Evolutionary conservation across 2,113 vertebrate genomes (phyloP).

Genomic region (Hippocampus mohnikei): DNA sequence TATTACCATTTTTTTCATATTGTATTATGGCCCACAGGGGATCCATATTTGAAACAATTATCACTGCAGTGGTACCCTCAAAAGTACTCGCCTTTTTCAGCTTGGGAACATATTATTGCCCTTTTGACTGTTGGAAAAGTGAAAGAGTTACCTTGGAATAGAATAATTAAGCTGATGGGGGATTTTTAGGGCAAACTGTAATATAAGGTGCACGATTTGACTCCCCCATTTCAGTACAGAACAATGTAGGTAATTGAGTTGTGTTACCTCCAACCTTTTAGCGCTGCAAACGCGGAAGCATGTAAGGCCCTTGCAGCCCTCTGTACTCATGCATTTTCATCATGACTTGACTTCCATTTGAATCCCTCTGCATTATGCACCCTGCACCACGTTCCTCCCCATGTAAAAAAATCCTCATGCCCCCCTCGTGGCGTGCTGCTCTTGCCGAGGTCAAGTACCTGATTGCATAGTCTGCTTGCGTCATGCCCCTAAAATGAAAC

Average conservation of each 20-base stretch:
- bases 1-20: too few relatives aligned
- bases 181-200: not conserved
- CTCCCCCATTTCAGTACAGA: not conserved
- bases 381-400: constrained; percentile 14
- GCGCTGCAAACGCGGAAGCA: constrained; percentile 5
- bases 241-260: constrained; percentile 4
- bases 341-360: constrained; percentile 40
- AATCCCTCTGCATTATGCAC: constrained; percentile 27
- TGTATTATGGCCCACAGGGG: too few relatives aligned
- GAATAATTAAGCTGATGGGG: not conserved
- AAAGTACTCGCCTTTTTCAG: not conserved
- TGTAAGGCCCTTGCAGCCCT: not conserved
- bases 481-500: constrained; percentile 20
- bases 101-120: not conserved
- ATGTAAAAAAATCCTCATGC: constrained; percentile 13
- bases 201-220: not conserved
- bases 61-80: too few relatives aligned
- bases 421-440: constrained; percentile 5
- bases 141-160: not conserved
- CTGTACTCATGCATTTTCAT: constrained; percentile 39
- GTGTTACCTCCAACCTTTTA: constrained; percentile 23
- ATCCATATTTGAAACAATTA: too few relatives aligned
- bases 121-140: not conserved
- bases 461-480: constrained; percentile 19
- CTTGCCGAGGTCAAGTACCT: constrained; percentile 41